These are phyloP conservation scores for Epirrhoe tristata DNA, from an alignment of 2,888 invertebrate species.

Conservation along the genomic window DNA sequence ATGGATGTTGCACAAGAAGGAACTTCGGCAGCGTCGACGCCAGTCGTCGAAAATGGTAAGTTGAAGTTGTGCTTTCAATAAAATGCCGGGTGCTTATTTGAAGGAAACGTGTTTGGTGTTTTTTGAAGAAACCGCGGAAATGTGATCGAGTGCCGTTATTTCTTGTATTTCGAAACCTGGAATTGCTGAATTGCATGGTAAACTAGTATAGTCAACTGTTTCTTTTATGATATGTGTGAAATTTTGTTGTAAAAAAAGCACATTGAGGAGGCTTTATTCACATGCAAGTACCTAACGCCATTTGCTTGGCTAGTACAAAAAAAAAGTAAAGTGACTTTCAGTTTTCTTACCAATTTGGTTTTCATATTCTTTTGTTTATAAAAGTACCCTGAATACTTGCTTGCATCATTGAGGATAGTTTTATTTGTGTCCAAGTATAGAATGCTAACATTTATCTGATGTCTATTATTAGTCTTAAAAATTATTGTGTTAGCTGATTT, in stretches of 20 bases:
- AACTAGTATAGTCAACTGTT: background rate
- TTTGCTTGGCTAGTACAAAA: constrained; percentile 1
- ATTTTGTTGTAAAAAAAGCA: constrained; percentile 1
- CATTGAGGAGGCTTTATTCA: background rate
- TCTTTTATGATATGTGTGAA: background rate
- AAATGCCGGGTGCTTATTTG: constrained; percentile 40
- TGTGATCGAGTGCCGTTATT: background rate
- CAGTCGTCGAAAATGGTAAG: constrained; percentile 79
- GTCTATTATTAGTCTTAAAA: no score
- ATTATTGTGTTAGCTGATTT: no score
- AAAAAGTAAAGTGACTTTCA: constrained; percentile 7
- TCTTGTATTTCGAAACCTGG: background rate
- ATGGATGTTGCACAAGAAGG: constrained; percentile 82
- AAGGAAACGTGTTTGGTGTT: constrained; percentile 73
- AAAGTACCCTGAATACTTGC: background rate
- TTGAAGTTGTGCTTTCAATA: constrained; percentile 35
- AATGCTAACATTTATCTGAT: no score
- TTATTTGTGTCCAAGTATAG: no score
- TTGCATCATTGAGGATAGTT: background rate
- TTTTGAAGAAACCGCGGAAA: background rate
- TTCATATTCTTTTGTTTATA: background rate
- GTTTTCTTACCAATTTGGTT: background rate
- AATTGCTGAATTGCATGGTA: background rate
- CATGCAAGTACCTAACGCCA: constrained; percentile 4
- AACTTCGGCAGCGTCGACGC: constrained; percentile 73